phyloP scores from a whole-genome alignment of 2,113 vertebrate species.

The Cebidichthys violaceus region DNA sequence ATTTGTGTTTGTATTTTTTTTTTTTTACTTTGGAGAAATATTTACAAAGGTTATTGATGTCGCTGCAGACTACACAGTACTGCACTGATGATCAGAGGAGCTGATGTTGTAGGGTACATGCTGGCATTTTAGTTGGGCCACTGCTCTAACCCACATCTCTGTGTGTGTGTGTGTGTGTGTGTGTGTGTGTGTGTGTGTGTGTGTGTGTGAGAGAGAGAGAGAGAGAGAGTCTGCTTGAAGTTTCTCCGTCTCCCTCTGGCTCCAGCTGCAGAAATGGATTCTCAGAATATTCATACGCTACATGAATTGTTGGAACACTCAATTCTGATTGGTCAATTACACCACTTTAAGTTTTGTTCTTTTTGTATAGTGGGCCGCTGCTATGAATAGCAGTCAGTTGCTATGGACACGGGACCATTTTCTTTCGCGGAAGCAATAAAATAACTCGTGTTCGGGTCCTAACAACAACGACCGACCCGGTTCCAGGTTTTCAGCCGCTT shows the following conservation, averaged over 20 bases:
- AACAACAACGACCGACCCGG: background rate
- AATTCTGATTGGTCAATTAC: background rate
- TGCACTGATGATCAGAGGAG: conserved; percentile 8
- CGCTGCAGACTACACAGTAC: background rate
- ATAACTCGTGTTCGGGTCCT: background rate
- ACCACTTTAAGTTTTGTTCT: background rate
- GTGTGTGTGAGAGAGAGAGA: background rate
- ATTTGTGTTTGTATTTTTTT: background rate
- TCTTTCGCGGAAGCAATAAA: background rate
- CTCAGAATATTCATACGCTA: background rate
- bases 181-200: conserved; percentile 14
- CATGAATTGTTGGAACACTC: background rate
- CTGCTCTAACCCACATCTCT: conserved; percentile 56
- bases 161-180: conserved; percentile 38
- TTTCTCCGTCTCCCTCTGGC: background rate
- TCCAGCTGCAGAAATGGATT: conserved; percentile 1
- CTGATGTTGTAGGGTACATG: conserved; percentile 16
- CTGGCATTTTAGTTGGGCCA: conserved; percentile 55
- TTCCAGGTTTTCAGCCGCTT: background rate
- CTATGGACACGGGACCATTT: background rate
- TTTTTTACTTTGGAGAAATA: background rate
- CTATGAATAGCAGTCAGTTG: background rate
- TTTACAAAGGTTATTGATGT: background rate
- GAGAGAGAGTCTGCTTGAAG: background rate
- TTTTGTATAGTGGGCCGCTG: background rate